Evolutionary conservation across 2,888 invertebrate species (phyloP), one percentile per base, ranked within the genome.

Genomic region (Andrena camellia): DNA sequence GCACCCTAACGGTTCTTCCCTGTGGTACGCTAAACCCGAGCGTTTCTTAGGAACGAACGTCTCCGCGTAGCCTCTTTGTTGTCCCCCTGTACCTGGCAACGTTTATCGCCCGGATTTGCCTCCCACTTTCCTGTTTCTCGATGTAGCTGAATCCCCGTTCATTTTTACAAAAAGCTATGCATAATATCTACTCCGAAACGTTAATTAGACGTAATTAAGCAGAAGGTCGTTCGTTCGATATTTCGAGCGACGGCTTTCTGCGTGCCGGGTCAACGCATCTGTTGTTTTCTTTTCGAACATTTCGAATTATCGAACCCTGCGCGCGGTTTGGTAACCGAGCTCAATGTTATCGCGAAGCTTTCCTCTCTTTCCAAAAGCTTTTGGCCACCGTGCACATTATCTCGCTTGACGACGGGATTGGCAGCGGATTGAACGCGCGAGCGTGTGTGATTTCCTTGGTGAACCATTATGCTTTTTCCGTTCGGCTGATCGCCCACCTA

Each of bases 1-100:
- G 74, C 69, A 77, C 78, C 74, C 78, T 85, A 87, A 85, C 86
- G 86, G 85, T 87, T 75, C 68, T 79, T 67, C 62, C 69, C 60
- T n/a, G 71, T 69, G 78, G 76, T 76, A 83, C 68, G 64, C 78
- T 73, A 70, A 87, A 71, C 85, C 68, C 63, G 71, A 64, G 52
- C 33, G 78, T 75, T 72, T 81, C 77, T 62, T 63, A 69, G 60
- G 60, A 74, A 74, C 64, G 63, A 78, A 64, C 60, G 62, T 70
- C 31, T 62, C 42, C 78, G 54, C 13, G 57, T 62, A 77, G 67
- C 74, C 66, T 59, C 74, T 63, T 72, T 77, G 77, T 81, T 78
- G 59, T 78, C 67, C 52, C 35, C 23, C 17, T 54, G 48, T 52
- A 26, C 17, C 57, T 17, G 57, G 10, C 42, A 66, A 74, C n/a